phyloP scores from a whole-genome alignment of 2,888 invertebrate genomes.

The Taenaris catops region DNA sequence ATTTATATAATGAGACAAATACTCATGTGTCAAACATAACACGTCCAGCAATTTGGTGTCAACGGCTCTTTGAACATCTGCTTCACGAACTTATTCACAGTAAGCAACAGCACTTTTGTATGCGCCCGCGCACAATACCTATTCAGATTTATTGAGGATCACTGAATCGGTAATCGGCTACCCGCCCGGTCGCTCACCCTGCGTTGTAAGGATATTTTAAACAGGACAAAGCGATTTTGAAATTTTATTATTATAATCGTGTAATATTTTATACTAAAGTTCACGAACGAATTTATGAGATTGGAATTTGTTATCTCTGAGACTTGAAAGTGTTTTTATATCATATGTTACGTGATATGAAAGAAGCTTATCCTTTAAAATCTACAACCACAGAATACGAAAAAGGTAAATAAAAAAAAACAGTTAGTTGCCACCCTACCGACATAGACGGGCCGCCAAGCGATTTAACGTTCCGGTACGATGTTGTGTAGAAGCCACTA shows the following conservation, averaged over 20 bases:
- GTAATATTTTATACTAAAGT: constrained; percentile 1
- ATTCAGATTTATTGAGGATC: constrained; percentile 61
- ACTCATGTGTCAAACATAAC: constrained; percentile 27
- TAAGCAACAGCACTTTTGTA: constrained; percentile 53
- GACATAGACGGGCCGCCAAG: no score
- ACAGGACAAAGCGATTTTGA: constrained; percentile 33
- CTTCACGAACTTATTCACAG: constrained; percentile 54
- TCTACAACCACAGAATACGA: no score
- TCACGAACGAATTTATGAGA: constrained; percentile 3
- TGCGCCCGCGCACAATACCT: constrained; percentile 64
- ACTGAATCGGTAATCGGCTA: constrained; percentile 54
- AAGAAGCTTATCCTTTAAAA: no score
- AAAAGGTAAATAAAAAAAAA: no score
- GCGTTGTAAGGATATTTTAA: constrained; percentile 41
- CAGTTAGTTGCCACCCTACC: no score
- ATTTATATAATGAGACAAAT: no score
- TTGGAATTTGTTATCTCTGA: not conserved
- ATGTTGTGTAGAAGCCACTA: no score
- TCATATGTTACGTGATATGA: no score
- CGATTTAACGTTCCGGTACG: no score
- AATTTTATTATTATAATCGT: constrained; percentile 26
- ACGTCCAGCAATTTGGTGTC: constrained; percentile 46
- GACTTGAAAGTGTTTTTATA: constrained; percentile 4
- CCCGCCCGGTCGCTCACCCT: constrained; percentile 56
- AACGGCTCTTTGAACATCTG: constrained; percentile 51